Conservation (phyloP, 2,113 vertebrate species). For the Sceloporus tristichus region DNA sequence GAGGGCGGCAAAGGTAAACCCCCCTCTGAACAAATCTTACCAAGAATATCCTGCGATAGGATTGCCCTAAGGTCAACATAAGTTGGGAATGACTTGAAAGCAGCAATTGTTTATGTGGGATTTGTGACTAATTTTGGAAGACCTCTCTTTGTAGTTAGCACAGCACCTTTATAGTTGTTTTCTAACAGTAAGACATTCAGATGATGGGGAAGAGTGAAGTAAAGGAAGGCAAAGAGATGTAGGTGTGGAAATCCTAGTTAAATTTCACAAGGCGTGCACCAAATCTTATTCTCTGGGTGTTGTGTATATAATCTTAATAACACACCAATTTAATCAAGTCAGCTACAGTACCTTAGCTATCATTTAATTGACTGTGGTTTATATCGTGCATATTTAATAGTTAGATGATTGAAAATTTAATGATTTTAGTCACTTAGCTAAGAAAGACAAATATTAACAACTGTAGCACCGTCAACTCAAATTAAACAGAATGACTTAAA, state of each 20-base stretch:
- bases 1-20: too few species aligned
- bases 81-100: too few species aligned
- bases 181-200: neutral
- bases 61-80: too few species aligned
- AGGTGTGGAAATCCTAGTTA: neutral
- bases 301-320: slow-evolving; percentile 63
- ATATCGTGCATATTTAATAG: slow-evolving; percentile 73
- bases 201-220: neutral
- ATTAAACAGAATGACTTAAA: slow-evolving; percentile 63
- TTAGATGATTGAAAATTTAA: slow-evolving; percentile 66
- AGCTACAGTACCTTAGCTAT: slow-evolving; percentile 64
- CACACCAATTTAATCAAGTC: slow-evolving; percentile 68
- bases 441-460: slow-evolving; percentile 74
- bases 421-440: slow-evolving; percentile 66
- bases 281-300: slow-evolving; percentile 13
- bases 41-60: too few species aligned
- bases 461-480: slow-evolving; percentile 56
- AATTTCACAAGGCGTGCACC: slow-evolving; percentile 28
- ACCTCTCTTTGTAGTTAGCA: neutral
- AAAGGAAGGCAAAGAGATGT: neutral
- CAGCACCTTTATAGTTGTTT: neutral
- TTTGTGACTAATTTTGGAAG: neutral
- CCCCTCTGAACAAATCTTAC: too few species aligned
- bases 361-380: slow-evolving; percentile 76
- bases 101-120: too few species aligned